A percentile compares a stretch with the other conserved stretches of the same genome.
These are phyloP conservation scores for Onchidella celtica DNA, from an alignment of 2,888 invertebrate species.

Conservation along the genomic window DNA sequence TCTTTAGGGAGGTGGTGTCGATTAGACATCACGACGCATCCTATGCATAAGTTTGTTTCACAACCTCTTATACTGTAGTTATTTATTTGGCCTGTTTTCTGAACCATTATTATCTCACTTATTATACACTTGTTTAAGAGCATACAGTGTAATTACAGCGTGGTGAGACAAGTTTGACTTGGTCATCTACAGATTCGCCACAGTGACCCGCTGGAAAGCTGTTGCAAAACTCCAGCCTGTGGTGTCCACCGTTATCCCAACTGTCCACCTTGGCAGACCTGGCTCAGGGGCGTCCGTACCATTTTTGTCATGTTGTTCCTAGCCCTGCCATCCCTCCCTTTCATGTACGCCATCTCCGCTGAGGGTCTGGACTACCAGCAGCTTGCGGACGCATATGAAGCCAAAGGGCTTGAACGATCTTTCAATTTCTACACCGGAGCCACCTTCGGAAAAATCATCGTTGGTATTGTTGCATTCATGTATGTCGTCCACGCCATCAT, in stretches of 20 bases:
- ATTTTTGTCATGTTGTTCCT: slow-evolving; percentile 42
- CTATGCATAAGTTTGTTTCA: not conserved
- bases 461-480: slow-evolving; percentile 19
- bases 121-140: no score
- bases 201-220: slow-evolving; percentile 45
- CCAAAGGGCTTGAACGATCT: slow-evolving; percentile 26
- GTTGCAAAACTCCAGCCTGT: slow-evolving; percentile 45
- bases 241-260: slow-evolving; percentile 34
- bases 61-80: no score
- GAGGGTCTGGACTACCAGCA: slow-evolving; percentile 44
- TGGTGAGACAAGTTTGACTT: no score
- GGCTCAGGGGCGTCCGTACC: slow-evolving; percentile 42
- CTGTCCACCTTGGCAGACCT: slow-evolving; percentile 47
- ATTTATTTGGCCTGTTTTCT: no score
- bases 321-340: slow-evolving; percentile 47
- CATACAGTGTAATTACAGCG: no score
- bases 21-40: no score
- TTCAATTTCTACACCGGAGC: slow-evolving; percentile 44
- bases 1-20: no score
- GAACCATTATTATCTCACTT: no score
- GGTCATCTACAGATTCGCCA: slow-evolving; percentile 51
- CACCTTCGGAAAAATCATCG: slow-evolving; percentile 37
- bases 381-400: slow-evolving; percentile 4
- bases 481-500: slow-evolving; percentile 47
- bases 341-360: slow-evolving; percentile 42